Percentiles rank a stretch among this genome's conserved stretches.
These are phyloP conservation scores for Corythoichthys haematopterus DNA, from an alignment of 2,113 vertebrate genomes.

Conservation along the genomic window DNA sequence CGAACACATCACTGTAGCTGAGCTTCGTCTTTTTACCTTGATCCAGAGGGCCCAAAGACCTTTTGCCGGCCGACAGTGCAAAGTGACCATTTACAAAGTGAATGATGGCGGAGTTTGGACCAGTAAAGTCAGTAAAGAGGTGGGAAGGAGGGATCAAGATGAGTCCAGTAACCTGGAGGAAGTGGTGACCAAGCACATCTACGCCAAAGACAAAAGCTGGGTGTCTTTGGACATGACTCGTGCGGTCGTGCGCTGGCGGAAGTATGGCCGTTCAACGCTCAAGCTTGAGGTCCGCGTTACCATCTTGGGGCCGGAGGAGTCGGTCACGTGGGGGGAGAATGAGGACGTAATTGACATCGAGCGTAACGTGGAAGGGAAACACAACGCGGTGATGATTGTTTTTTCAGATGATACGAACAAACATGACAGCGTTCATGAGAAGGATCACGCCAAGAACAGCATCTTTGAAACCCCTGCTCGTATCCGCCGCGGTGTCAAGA, in stretches of 20 bases:
- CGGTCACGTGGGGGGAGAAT: slow-evolving; percentile 9
- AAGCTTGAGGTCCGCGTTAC: slow-evolving; percentile 84
- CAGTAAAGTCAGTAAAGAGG: slow-evolving; percentile 46
- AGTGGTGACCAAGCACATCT: slow-evolving; percentile 79
- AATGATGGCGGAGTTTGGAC: slow-evolving; percentile 44
- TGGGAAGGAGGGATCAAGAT: slow-evolving; percentile 49
- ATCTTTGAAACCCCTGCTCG: slow-evolving; percentile 83
- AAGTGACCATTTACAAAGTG: slow-evolving; percentile 84
- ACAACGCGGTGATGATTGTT: slow-evolving; percentile 82
- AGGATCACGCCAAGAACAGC: slow-evolving; percentile 60
- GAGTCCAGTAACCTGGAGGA: slow-evolving; percentile 64
- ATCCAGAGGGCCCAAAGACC: slow-evolving; percentile 73
- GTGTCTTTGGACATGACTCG: slow-evolving; percentile 89
- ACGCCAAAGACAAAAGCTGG: slow-evolving; percentile 82
- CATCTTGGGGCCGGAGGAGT: slow-evolving; percentile 48
- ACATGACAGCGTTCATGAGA: slow-evolving; percentile 75
- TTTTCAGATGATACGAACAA: slow-evolving; percentile 87
- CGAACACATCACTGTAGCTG: slow-evolving; percentile 81
- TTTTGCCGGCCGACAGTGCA: slow-evolving; percentile 72
- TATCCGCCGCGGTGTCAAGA: slow-evolving; percentile 85
- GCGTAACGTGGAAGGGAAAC: slow-evolving; percentile 74
- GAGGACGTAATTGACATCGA: slow-evolving; percentile 75
- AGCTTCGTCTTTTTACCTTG: slow-evolving; percentile 85
- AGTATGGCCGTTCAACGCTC: slow-evolving; percentile 72
- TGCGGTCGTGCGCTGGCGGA: slow-evolving; percentile 77